These are phyloP conservation scores for Choristoneura rosaceana DNA, from an alignment of 2,888 invertebrate genomes.

Conservation along the genomic window DNA sequence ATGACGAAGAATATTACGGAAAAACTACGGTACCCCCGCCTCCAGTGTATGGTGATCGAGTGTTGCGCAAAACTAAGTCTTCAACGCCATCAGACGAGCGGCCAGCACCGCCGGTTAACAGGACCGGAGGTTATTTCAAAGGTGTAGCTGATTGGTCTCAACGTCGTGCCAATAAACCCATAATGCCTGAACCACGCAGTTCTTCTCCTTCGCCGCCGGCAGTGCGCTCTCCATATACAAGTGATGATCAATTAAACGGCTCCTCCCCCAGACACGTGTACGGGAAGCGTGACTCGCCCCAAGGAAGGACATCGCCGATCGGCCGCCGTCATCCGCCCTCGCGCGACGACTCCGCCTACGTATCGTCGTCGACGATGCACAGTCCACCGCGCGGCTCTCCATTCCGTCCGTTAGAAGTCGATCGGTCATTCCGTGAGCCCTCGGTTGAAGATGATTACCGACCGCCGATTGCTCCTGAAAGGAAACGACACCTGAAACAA, in stretches of 20 bases:
- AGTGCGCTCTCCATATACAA: slow-evolving; percentile 74
- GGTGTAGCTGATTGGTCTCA: slow-evolving; percentile 94
- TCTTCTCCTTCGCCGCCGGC: slow-evolving; percentile 78
- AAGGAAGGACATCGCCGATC: slow-evolving; percentile 74
- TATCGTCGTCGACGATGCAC: slow-evolving; percentile 84
- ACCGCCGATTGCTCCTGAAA: slow-evolving; percentile 88
- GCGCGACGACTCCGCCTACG: slow-evolving; percentile 85
- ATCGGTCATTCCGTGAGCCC: slow-evolving; percentile 79
- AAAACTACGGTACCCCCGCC: slow-evolving; percentile 77
- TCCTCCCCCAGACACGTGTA: slow-evolving; percentile 76
- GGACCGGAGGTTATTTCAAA: slow-evolving; percentile 87
- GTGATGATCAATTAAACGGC: slow-evolving; percentile 72
- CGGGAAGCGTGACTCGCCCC: slow-evolving; percentile 76
- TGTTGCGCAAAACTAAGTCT: slow-evolving; percentile 82
- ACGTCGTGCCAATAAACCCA: slow-evolving; percentile 83
- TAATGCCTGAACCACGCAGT: slow-evolving; percentile 81
- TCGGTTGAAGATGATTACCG: slow-evolving; percentile 80
- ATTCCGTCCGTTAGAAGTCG: slow-evolving; percentile 76
- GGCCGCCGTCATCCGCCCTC: slow-evolving; percentile 80
- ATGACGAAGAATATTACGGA: slow-evolving; percentile 80
- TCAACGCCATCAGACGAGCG: slow-evolving; percentile 84
- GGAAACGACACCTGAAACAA: slow-evolving; percentile 86
- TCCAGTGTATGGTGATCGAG: slow-evolving; percentile 76
- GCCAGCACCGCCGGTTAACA: slow-evolving; percentile 70
- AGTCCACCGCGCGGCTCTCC: slow-evolving; percentile 84